Evolutionary conservation across 2,888 invertebrate genomes (phyloP).

Genomic region (Dascillus cervinus): DNA sequence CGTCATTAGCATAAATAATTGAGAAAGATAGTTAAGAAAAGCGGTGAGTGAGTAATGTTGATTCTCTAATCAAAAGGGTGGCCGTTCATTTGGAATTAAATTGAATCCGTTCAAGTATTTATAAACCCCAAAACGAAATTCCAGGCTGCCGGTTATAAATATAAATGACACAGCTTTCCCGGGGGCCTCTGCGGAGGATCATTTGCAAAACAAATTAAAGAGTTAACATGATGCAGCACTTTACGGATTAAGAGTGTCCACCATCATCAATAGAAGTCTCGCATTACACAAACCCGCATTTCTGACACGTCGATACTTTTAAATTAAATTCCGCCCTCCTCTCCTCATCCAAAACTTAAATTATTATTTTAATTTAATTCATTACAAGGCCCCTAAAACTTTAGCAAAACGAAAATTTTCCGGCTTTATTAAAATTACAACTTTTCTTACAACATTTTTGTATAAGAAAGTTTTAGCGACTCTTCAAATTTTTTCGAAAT

Average conservation of each 20-base stretch:
- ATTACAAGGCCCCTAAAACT: too few relatives aligned
- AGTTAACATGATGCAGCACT: slow-evolving; percentile 40
- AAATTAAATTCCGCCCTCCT: too few relatives aligned
- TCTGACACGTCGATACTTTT: too few relatives aligned
- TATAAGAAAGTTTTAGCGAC: too few relatives aligned
- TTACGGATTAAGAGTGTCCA: slow-evolving; percentile 35
- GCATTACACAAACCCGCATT: neutral
- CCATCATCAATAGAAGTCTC: slow-evolving; percentile 1
- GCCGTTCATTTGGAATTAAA: slow-evolving; percentile 22
- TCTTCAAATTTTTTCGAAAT: too few relatives aligned
- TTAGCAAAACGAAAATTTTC: too few relatives aligned
- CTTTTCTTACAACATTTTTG: too few relatives aligned
- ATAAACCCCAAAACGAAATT: slow-evolving; percentile 19
- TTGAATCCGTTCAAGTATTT: slow-evolving; percentile 23
- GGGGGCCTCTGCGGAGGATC: slow-evolving; percentile 26
- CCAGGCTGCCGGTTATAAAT: slow-evolving; percentile 24
- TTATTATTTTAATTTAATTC: too few relatives aligned
- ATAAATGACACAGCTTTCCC: slow-evolving; percentile 24
- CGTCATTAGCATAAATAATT: slow-evolving; percentile 15
- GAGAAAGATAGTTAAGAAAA: slow-evolving; percentile 14
- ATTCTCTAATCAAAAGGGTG: slow-evolving; percentile 17
- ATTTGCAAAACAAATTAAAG: slow-evolving; percentile 41
- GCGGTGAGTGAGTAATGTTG: slow-evolving; percentile 13
- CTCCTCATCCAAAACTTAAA: too few relatives aligned
- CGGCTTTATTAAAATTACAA: too few relatives aligned